phyloP scores from a whole-genome alignment of 2,113 vertebrate species.

The Ardeotis arabs region DNA sequence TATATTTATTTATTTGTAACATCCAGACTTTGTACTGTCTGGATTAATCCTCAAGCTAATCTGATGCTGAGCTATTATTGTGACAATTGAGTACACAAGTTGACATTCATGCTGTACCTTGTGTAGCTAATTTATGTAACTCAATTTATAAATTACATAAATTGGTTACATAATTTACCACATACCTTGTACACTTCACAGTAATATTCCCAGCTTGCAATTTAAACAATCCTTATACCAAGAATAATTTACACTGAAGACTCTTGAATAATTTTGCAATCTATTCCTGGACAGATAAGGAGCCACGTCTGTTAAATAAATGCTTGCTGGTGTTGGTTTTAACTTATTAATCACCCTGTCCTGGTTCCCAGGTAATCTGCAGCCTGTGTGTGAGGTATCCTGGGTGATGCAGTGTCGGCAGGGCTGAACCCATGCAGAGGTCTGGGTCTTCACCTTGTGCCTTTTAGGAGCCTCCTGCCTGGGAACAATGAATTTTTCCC shows the following conservation, averaged over 20 bases:
- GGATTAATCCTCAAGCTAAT: constrained; percentile 28
- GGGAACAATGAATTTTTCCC: neutral
- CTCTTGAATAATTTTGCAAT: constrained; percentile 52
- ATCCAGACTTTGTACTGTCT: constrained; percentile 35
- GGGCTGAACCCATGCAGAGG: neutral
- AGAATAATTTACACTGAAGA: constrained; percentile 45
- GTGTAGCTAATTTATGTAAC: constrained; percentile 63
- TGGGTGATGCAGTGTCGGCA: neutral
- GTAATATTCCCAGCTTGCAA: constrained; percentile 55
- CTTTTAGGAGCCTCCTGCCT: neutral
- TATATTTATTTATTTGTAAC: constrained; percentile 41
- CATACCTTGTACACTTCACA: constrained; percentile 60
- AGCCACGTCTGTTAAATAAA: neutral
- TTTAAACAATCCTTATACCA: constrained; percentile 36
- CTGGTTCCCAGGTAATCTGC: accelerated
- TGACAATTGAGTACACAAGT: constrained; percentile 54
- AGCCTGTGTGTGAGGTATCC: neutral
- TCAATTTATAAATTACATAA: constrained; percentile 67
- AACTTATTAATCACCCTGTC: neutral
- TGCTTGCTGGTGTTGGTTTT: neutral
- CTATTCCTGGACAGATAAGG: constrained; percentile 27
- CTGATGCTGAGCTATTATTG: constrained; percentile 53
- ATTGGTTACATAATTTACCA: constrained; percentile 59
- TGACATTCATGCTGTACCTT: constrained; percentile 56
- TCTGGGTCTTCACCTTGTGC: neutral